Percentiles rank a stretch among this genome's conserved stretches.
Evolutionary conservation across 1,140 invertebrate genomes (phyloP).

Genomic region (Daktulosphaira vitifoliae): DNA sequence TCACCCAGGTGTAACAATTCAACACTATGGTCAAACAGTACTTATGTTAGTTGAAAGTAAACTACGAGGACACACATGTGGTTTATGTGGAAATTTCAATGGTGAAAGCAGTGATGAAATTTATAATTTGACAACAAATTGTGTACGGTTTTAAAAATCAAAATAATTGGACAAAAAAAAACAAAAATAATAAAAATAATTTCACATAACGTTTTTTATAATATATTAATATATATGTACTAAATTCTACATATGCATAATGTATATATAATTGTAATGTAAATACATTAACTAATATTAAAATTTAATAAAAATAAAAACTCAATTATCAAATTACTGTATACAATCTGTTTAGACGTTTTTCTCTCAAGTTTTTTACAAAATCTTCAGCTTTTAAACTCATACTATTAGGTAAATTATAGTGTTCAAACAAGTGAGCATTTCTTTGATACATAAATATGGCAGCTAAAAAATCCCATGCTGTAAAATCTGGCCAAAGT

Average conservation of each 20-base stretch:
- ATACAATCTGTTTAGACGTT: slow-evolving; percentile 27
- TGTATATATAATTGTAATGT: slow-evolving; percentile 27
- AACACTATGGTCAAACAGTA: slow-evolving; percentile 40
- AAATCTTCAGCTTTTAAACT: slow-evolving; percentile 30
- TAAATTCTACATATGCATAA: background rate
- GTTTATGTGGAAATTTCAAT: slow-evolving; percentile 41
- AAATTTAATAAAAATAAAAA: slow-evolving; percentile 15
- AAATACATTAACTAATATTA: slow-evolving; percentile 24
- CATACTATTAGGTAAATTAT: background rate
- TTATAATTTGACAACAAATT: slow-evolving; percentile 7
- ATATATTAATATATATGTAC: too few relatives aligned
- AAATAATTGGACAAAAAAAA: too few relatives aligned
- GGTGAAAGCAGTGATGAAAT: slow-evolving; percentile 39
- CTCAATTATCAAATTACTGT: slow-evolving; percentile 12
- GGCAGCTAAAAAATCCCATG: slow-evolving; percentile 79
- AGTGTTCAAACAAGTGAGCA: background rate
- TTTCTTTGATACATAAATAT: slow-evolving; percentile 74
- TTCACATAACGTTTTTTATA: too few relatives aligned
- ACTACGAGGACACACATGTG: slow-evolving; percentile 40
- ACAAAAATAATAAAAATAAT: too few relatives aligned
- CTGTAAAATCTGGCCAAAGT: slow-evolving; percentile 87
- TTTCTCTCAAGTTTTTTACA: slow-evolving; percentile 28
- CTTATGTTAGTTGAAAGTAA: slow-evolving; percentile 38
- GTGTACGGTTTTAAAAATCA: background rate
- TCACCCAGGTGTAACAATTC: slow-evolving; percentile 37